Base-by-base conservation (phyloP, 2,797 vertebrate genomes). In the Gadopsis bispinosus region DNA sequence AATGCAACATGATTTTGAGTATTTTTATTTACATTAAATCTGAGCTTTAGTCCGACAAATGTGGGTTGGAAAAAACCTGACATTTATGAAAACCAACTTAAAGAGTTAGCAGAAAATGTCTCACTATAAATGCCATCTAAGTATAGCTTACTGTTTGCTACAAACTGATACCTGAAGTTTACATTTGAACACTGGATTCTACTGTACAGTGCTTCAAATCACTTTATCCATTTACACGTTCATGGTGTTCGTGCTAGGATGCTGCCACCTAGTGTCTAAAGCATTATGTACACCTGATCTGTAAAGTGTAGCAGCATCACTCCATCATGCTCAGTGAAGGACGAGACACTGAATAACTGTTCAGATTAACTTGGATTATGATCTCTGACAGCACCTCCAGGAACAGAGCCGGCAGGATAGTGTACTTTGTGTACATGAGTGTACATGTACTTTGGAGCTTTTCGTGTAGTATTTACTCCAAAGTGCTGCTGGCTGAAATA, bases 261-360 rank as follows among this genome's bases (percentile, higher is more conserved):
- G 84, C 79, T 89, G 85, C 79, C 93, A 91, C 55, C 92, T 83
- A 68, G 80, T 88, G 95, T 59, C 51, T 39, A 33, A 61, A 68
- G 8, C 4, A 7, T 17, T 54, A 47, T 22, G 2, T 41, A 61
- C 65, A 77, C 5, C 13, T 50, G 45, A 35, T 74, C 9, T 70
- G 35, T 14, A 59, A 37, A 14, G 12, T 59, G 37, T 1, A 17
- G 29, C 48, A 31, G 26, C n/a, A 19, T 35, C 4, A 4, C 14
- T 55, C 14, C 1, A 0, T 41, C 54, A 37, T 10, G 1, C 22
- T 61, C 29, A n/a, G 26, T 55, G 22, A 31, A 33, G 16, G 8
- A 54, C 26, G 19, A 50, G 29, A 43, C 4, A 0, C 7, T 37
- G 45, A 12, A 22, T 13, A 4, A 0, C 11, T 37, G 35, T 19